A percentile compares a stretch with the other conserved stretches of the same genome.
Conservation (phyloP, 2,113 vertebrate species). For the Dromiciops gliroides region DNA sequence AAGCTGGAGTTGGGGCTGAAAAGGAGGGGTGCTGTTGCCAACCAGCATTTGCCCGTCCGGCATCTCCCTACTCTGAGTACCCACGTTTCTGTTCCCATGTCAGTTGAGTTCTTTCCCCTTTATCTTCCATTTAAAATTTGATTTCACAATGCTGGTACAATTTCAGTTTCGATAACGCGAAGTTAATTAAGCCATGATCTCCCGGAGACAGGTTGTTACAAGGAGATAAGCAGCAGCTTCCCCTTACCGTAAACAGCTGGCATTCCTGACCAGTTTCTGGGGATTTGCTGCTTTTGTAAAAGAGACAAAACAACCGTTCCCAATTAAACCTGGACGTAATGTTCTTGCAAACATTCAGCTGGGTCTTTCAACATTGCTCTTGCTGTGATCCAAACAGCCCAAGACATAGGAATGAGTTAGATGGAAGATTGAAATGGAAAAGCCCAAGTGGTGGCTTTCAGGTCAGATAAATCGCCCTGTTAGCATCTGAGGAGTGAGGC, state of each 20-base stretch:
- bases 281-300: slow-evolving; percentile 81
- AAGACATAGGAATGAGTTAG: background rate
- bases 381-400: background rate
- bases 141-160: slow-evolving; percentile 75
- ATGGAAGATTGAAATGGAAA: slow-evolving; percentile 4
- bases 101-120: slow-evolving; percentile 72
- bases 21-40: background rate
- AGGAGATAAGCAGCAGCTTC: slow-evolving; percentile 83
- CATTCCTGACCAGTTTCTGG: slow-evolving; percentile 78
- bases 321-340: slow-evolving; percentile 73
- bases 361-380: background rate
- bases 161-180: slow-evolving; percentile 77
- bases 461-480: background rate
- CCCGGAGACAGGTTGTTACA: slow-evolving; percentile 83
- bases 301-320: slow-evolving; percentile 80
- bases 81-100: slow-evolving; percentile 57
- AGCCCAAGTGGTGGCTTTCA: background rate
- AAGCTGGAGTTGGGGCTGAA: background rate
- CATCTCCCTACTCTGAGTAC: background rate
- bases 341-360: slow-evolving; percentile 31
- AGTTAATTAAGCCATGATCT: slow-evolving; percentile 88
- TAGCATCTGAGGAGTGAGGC: background rate
- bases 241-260: slow-evolving; percentile 77
- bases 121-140: slow-evolving; percentile 72
- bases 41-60: background rate